phyloP scores from a whole-genome alignment of 1,140 invertebrate species.

The Wiebesia pumilae region DNA sequence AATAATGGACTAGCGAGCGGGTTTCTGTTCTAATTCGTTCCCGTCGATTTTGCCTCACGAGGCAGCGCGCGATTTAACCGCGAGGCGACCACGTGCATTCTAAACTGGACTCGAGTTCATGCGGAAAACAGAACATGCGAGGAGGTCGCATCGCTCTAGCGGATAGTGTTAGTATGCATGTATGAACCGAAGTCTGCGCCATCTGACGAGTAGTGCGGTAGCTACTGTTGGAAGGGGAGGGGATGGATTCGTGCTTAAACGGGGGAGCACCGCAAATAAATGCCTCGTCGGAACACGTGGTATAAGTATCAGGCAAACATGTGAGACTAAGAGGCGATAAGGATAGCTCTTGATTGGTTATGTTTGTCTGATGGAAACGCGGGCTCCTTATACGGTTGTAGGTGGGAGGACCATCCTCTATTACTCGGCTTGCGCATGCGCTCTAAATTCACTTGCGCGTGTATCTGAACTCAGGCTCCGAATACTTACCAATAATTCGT shows the following conservation, averaged over 20 bases:
- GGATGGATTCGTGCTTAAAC: no score
- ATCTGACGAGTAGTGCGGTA: no score
- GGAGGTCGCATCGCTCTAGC: conserved; percentile 42
- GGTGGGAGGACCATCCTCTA: conserved; percentile 63
- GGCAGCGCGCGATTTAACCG: conserved; percentile 29
- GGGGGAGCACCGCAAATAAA: conserved; percentile 52
- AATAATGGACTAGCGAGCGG: no score
- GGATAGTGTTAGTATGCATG: no score
- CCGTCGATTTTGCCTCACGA: background rate
- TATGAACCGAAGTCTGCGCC: no score
- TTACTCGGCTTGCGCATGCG: conserved; percentile 49
- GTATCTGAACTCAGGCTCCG: no score
- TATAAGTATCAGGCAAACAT: conserved; percentile 61
- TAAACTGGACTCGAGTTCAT: conserved; percentile 66
- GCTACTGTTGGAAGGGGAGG: no score
- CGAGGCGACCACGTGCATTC: conserved; percentile 72
- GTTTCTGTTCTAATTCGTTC: background rate
- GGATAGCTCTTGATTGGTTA: background rate
- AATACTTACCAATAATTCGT: no score
- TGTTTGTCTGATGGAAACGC: conserved; percentile 71
- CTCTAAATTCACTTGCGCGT: no score
- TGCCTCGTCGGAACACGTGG: conserved; percentile 70
- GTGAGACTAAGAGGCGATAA: conserved; percentile 43
- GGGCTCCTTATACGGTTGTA: conserved; percentile 75
- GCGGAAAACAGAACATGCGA: conserved; percentile 57